These are phyloP conservation scores for Poecile montanus DNA, from an alignment of 2,797 vertebrate species.

Conservation along the genomic window DNA sequence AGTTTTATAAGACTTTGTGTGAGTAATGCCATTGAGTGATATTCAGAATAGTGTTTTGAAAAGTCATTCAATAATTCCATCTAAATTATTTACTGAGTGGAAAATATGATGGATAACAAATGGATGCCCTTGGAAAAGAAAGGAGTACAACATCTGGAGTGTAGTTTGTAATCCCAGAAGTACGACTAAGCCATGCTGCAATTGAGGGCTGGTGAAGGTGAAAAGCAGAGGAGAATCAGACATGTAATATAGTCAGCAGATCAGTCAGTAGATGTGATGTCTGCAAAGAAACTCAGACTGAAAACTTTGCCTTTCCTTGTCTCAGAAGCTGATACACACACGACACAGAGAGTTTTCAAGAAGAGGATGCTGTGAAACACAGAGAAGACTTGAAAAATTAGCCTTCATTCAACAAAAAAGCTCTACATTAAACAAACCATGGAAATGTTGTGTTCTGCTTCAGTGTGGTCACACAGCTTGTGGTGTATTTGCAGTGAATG, in stretches of 20 bases:
- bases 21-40: not conserved
- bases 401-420: not conserved
- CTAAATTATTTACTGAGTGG: not conserved
- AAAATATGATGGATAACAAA: not conserved
- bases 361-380: not conserved
- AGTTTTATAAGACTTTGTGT: not conserved
- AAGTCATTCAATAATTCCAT: not conserved
- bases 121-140: not conserved
- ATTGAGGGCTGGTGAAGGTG: not conserved
- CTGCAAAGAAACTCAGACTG: not conserved
- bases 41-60: not conserved
- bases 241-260: not conserved
- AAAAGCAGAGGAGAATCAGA: not conserved
- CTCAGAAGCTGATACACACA: not conserved
- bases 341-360: not conserved
- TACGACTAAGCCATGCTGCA: not conserved
- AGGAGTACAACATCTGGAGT: not conserved
- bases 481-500: not conserved
- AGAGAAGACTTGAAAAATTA: not conserved
- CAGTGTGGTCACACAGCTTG: not conserved
- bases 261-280: not conserved
- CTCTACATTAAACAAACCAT: fast-evolving
- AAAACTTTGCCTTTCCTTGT: not conserved
- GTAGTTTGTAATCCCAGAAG: not conserved
- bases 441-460: not conserved